Evolutionary conservation across 1,140 invertebrate species (phyloP).

Genomic region (Orchesella cincta): DNA sequence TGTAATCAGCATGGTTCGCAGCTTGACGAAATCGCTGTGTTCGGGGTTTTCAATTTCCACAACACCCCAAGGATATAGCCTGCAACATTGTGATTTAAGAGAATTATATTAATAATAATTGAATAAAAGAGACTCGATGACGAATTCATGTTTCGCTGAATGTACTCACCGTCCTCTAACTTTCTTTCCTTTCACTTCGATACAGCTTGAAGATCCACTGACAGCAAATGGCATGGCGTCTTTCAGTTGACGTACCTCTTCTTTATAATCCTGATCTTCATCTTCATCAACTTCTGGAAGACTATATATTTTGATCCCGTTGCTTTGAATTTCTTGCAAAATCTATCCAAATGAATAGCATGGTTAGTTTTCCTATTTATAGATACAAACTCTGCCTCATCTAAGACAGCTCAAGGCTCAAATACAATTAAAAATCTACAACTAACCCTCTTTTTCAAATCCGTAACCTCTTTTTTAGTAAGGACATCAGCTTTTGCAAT

Average conservation of each 20-base stretch:
- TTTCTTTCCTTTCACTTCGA: slow-evolving; percentile 86
- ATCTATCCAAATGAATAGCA: slow-evolving; percentile 58
- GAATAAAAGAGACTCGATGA: background rate
- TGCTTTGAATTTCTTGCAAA: slow-evolving; percentile 78
- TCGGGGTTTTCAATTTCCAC: slow-evolving; percentile 99
- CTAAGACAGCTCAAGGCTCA: too few species aligned
- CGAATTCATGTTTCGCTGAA: background rate
- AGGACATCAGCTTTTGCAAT: slow-evolving; percentile 95
- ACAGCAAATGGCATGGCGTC: slow-evolving; percentile 96
- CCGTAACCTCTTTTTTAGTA: slow-evolving; percentile 89
- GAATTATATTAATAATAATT: too few species aligned
- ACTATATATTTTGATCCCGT: slow-evolving; percentile 90
- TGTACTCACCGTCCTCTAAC: slow-evolving; percentile 73
- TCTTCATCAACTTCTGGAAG: slow-evolving; percentile 94
- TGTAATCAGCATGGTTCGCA: slow-evolving; percentile 95
- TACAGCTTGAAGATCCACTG: slow-evolving; percentile 90
- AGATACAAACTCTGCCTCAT: background rate
- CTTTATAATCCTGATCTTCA: slow-evolving; percentile 92
- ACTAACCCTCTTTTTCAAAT: slow-evolving; percentile 79
- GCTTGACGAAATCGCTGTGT: slow-evolving; percentile 97
- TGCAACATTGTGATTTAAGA: background rate
- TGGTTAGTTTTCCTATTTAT: background rate
- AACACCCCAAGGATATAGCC: slow-evolving; percentile 94
- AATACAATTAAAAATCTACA: slow-evolving; percentile 19
- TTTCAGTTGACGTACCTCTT: slow-evolving; percentile 88